These are phyloP conservation scores for Pseudococcus jackbeardsleyi DNA, from an alignment of 2,888 invertebrate species.

Conservation along the genomic window DNA sequence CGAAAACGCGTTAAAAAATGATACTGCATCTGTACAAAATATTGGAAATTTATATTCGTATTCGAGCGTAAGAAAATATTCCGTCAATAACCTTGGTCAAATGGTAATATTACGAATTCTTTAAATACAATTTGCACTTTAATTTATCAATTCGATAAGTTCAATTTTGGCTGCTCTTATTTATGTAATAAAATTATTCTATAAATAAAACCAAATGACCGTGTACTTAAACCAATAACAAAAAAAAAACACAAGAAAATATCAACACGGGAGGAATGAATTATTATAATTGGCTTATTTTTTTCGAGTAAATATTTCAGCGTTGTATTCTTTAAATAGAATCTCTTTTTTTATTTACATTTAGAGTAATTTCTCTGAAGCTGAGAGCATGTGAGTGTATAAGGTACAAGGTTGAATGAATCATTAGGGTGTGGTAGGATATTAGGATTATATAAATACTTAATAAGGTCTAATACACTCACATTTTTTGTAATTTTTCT, in stretches of 20 bases:
- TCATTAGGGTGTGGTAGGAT: constrained; percentile 9
- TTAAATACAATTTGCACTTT: constrained; percentile 26
- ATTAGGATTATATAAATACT: background rate
- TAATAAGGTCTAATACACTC: too few relatives aligned
- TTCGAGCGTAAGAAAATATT: background rate
- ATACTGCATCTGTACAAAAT: background rate
- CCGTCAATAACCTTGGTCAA: background rate
- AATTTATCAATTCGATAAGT: constrained; percentile 25
- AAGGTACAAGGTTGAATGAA: constrained; percentile 6
- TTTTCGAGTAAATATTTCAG: background rate
- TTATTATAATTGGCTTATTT: constrained; percentile 26
- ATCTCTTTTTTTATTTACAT: background rate
- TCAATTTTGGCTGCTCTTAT: background rate
- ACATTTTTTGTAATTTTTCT: too few relatives aligned
- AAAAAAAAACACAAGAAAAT: background rate
- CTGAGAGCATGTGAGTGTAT: background rate
- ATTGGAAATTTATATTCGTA: background rate
- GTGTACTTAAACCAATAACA: background rate
- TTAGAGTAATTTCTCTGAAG: background rate
- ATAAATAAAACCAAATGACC: background rate
- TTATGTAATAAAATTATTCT: background rate
- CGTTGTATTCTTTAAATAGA: background rate
- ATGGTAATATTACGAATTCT: background rate
- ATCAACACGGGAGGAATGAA: constrained; percentile 15
- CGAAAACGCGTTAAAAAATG: background rate